Evolutionary conservation across 2,113 vertebrate genomes (phyloP).

Genomic region (Lathamus discolor): DNA sequence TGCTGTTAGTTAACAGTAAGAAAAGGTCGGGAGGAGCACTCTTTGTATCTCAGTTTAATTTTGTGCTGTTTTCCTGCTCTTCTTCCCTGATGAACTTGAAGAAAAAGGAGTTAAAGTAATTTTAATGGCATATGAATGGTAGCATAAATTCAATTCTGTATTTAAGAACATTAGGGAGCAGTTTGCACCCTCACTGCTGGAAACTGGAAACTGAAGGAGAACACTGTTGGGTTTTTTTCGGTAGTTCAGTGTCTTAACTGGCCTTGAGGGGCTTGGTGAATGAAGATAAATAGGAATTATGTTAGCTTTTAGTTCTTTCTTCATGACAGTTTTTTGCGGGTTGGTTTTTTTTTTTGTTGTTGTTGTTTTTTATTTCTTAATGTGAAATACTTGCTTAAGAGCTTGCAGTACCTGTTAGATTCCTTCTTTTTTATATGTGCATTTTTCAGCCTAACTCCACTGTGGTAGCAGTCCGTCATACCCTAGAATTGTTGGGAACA

Average conservation of each 20-base stretch:
- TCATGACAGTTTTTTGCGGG: background rate
- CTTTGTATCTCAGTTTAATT: background rate
- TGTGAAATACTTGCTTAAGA: background rate
- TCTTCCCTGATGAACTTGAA: background rate
- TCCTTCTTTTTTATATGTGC: background rate
- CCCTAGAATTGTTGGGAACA: background rate
- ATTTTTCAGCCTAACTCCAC: background rate
- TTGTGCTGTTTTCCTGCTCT: background rate
- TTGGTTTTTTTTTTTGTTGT: no score
- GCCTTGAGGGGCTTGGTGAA: background rate
- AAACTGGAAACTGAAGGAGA: background rate
- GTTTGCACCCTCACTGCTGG: background rate
- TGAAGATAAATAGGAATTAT: background rate
- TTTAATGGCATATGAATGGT: background rate
- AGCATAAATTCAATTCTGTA: rapidly evolving
- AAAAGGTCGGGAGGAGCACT: background rate
- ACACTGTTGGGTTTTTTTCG: background rate
- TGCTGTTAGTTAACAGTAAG: background rate
- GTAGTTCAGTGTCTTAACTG: background rate
- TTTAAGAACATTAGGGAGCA: background rate
- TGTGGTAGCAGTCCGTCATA: background rate
- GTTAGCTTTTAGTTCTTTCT: background rate
- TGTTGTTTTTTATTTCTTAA: background rate
- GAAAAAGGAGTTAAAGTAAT: background rate
- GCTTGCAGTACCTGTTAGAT: background rate